Evolutionary conservation across 2,888 invertebrate species (phyloP).

Genomic region (Flexamia atlantica): DNA sequence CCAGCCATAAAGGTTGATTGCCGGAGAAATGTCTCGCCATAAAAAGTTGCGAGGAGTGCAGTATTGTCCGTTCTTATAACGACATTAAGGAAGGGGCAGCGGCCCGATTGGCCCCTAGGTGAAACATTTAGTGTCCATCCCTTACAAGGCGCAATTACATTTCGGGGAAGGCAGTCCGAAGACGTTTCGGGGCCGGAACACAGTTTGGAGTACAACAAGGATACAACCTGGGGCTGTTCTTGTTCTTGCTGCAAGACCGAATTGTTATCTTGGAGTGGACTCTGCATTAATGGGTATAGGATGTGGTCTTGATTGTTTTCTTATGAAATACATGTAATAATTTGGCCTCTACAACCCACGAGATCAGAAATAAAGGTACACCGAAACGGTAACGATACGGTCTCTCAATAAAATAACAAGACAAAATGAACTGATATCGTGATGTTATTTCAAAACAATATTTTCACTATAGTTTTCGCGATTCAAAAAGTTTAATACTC

Average conservation of each 20-base stretch:
- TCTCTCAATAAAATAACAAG: too few species aligned
- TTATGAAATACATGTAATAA: too few species aligned
- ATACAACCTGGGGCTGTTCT: background rate
- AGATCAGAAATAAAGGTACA: too few species aligned
- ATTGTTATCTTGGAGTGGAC: too few species aligned
- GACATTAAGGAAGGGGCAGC: conserved; percentile 34
- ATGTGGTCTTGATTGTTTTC: too few species aligned
- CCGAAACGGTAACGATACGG: too few species aligned
- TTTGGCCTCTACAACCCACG: too few species aligned
- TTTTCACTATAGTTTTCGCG: too few species aligned
- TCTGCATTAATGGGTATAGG: too few species aligned
- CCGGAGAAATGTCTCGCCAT: conserved; percentile 7
- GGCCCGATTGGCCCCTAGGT: conserved; percentile 29
- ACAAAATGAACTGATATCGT: too few species aligned
- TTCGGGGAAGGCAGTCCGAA: conserved; percentile 9
- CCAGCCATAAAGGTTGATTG: conserved; percentile 42
- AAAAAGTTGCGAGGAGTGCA: conserved; percentile 44
- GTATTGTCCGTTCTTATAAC: conserved; percentile 45
- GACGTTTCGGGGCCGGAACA: conserved; percentile 6
- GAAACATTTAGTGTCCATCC: conserved; percentile 43
- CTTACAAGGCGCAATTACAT: conserved; percentile 32
- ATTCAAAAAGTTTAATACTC: too few species aligned
- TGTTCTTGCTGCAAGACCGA: background rate
- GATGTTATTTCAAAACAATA: too few species aligned
- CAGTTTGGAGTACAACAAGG: background rate